Percentiles rank a stretch among this genome's conserved stretches.
These are phyloP conservation scores for Intellagama lesueurii DNA, from an alignment of 2,797 vertebrate genomes.

Conservation along the genomic window DNA sequence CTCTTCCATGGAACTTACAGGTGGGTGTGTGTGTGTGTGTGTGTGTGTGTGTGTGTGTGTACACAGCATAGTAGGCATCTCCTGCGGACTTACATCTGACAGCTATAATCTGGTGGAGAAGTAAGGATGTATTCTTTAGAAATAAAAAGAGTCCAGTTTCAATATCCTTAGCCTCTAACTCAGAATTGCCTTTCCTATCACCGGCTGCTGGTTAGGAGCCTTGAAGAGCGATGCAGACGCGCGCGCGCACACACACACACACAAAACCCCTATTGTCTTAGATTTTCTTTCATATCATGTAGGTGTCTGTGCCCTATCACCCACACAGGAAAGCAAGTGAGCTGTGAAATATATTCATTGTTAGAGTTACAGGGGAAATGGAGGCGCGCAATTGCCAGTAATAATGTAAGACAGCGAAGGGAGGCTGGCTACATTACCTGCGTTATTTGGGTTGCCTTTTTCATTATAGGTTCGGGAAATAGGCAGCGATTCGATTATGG, in stretches of 20 bases:
- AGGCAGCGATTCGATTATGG: slow-evolving; percentile 89
- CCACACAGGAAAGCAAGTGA: slow-evolving; percentile 89
- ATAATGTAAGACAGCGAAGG: slow-evolving; percentile 89
- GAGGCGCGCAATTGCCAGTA: slow-evolving; percentile 88
- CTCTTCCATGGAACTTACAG: too few species aligned
- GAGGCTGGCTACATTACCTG: slow-evolving; percentile 87
- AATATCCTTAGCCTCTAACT: slow-evolving; percentile 56
- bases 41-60: too few species aligned
- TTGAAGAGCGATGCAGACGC: slow-evolving; percentile 64
- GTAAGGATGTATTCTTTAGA: background rate
- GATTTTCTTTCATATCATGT: slow-evolving; percentile 87
- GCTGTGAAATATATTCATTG: slow-evolving; percentile 95
- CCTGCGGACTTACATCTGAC: too few species aligned
- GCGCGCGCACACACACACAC: fast-evolving
- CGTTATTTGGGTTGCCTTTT: slow-evolving; percentile 89
- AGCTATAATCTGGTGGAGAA: too few species aligned
- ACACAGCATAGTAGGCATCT: too few species aligned
- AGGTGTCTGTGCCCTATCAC: slow-evolving; percentile 87
- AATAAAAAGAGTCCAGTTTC: slow-evolving; percentile 52
- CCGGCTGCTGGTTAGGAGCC: slow-evolving; percentile 72
- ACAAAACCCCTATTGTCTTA: slow-evolving; percentile 82
- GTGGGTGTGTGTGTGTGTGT: too few species aligned
- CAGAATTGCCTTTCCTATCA: slow-evolving; percentile 74
- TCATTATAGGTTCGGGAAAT: slow-evolving; percentile 90
- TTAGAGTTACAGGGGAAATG: slow-evolving; percentile 86